phyloP scores from a whole-genome alignment of 2,888 invertebrate genomes.

The Oxycera nigricornis region DNA sequence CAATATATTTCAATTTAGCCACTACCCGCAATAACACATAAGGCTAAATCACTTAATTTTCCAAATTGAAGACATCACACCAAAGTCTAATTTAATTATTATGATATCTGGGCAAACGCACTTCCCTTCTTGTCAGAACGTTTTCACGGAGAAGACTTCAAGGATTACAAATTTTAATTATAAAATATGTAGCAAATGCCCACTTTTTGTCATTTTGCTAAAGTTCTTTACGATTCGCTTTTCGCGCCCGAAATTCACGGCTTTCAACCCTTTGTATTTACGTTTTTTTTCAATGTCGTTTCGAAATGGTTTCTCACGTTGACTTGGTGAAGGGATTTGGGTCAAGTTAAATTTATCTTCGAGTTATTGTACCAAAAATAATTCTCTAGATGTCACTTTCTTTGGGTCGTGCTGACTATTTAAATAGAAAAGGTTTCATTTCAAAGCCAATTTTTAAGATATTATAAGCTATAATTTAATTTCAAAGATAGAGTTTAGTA shows the following conservation, averaged over 20 bases:
- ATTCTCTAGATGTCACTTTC: too few species aligned
- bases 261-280: neutral
- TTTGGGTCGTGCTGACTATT: too few species aligned
- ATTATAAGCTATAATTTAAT: too few species aligned
- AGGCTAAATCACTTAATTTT: neutral
- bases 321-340: neutral
- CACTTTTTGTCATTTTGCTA: neutral
- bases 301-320: neutral
- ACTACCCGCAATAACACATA: neutral
- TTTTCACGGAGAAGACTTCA: neutral
- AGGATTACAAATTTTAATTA: conserved; percentile 8
- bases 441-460: too few species aligned
- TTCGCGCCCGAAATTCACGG: neutral
- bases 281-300: neutral
- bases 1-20: neutral
- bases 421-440: too few species aligned
- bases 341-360: neutral
- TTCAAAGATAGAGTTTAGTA: too few species aligned
- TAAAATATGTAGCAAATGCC: neutral
- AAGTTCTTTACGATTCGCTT: neutral
- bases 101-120: too few species aligned
- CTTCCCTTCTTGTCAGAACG: neutral
- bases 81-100: conserved; percentile 13
- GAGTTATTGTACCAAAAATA: too few species aligned
- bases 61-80: neutral